These are phyloP conservation scores for Dynastes maya DNA, from an alignment of 2,888 invertebrate genomes.

Conservation along the genomic window DNA sequence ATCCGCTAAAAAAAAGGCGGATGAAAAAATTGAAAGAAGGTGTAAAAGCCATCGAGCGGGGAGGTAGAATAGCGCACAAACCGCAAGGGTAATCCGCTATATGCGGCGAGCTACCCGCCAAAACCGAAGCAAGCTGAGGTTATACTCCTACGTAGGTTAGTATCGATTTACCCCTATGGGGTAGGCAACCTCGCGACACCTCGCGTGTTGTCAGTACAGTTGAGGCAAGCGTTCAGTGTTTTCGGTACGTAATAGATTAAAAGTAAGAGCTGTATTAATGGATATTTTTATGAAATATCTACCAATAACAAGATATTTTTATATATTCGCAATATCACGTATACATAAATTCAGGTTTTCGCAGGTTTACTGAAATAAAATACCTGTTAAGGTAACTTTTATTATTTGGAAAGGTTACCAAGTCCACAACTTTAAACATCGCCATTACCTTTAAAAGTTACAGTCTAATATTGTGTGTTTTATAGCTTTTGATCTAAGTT, in stretches of 20 bases:
- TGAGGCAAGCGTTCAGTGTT: conserved; percentile 52
- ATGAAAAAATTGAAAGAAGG: conserved; percentile 2
- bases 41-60: conserved; percentile 43
- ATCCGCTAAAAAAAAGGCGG: background rate
- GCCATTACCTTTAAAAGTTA: no score
- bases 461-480: no score
- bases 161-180: conserved; percentile 56
- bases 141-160: conserved; percentile 38
- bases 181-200: conserved; percentile 57
- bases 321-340: no score
- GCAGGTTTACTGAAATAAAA: no score
- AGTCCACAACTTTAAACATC: no score
- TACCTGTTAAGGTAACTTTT: no score
- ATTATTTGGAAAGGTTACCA: no score
- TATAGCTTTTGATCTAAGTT: no score
- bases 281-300: no score
- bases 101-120: conserved; percentile 53
- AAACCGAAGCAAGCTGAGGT: conserved; percentile 5
- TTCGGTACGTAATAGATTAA: background rate
- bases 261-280: no score
- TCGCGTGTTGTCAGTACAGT: conserved; percentile 55
- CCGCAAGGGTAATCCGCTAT: conserved; percentile 55
- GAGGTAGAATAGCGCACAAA: conserved; percentile 54
- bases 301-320: no score
- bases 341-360: no score